Evolutionary conservation across 2,797 vertebrate species (phyloP), one percentile per base, ranked within the genome.

Genomic region (Manis pentadactyla): DNA sequence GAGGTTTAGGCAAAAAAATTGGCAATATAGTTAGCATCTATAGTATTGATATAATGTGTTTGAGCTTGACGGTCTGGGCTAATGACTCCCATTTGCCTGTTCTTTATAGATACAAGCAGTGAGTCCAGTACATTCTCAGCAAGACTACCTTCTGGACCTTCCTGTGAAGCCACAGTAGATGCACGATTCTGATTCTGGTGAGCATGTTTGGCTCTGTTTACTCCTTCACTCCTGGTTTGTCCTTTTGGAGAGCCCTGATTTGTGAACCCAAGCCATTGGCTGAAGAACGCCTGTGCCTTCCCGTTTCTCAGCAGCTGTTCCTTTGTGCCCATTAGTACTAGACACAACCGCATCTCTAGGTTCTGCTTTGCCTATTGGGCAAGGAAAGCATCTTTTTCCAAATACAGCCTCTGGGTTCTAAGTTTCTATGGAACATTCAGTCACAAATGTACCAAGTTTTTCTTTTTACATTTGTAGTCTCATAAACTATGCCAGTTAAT

Each of bases 201-300:
- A 91, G 88, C 39, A 1, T 18, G 15, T 51, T 57, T 29, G 66
- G 13, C 39, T 34, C 23, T 49, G 42, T n/a, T 64, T 18, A 10
- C 18, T n/a, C 42, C 18, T 0, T 75, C 39, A 4, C 51, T 75
- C 21, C 10, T 75, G 0, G 25, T 34, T 39, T 29, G 0, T 27
- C 64, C 27, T 81, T 59, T 59, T 59, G 25, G 42, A 37, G 17
- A 59, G 21, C 42, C 31, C 23, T 46, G 68, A 27, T 57, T 46
- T 31, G 27, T n/a, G 29, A 55, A 39, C 37, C 46, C 34, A 55
- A n/a, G 19, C 61, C 29, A 4, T 53, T n/a, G 8, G 73, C 31
- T 34, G 0, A 59, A 9, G 3, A 37, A 21, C 25, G 37, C 4
- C 18, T 19, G 6, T 27, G 23, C 29, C 64, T 49, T 46, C 3